phyloP scores from a whole-genome alignment of 2,797 vertebrate genomes.

The Echeneis naucrates region DNA sequence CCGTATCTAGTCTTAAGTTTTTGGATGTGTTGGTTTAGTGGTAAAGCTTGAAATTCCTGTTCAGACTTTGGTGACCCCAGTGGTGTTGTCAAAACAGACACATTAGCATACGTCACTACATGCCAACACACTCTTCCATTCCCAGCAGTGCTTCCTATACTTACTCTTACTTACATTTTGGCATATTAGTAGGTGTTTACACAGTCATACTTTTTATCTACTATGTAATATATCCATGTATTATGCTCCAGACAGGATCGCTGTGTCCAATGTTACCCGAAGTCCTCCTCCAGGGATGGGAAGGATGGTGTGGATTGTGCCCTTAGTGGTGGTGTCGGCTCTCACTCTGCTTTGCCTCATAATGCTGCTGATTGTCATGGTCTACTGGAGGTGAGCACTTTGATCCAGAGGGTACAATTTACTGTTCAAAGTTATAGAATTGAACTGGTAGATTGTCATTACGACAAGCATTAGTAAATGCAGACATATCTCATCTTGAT shows the following conservation, averaged over 20 bases:
- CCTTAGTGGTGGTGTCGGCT: constrained; percentile 95
- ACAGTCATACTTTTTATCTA: neutral
- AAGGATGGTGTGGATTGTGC: constrained; percentile 98
- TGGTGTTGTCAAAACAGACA: neutral
- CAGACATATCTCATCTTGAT: constrained; percentile 24
- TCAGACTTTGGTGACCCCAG: neutral
- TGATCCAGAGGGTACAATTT: constrained; percentile 1
- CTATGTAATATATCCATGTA: neutral
- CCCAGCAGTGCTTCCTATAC: neutral
- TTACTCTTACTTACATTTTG: neutral
- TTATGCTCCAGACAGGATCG: constrained; percentile 84
- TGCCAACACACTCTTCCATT: neutral
- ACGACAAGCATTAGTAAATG: constrained; percentile 7
- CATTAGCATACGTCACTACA: neutral
- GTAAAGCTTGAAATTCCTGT: neutral
- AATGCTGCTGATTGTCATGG: constrained; percentile 94
- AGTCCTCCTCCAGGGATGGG: constrained; percentile 83
- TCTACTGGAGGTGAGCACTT: constrained; percentile 96
- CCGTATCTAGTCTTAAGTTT: neutral
- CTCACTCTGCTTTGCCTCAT: constrained; percentile 97
- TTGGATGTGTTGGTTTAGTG: neutral
- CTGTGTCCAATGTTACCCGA: constrained; percentile 88
- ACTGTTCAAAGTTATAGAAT: constrained; percentile 3
- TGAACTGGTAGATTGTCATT: constrained; percentile 14
- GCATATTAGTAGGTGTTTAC: neutral